phyloP scores from a whole-genome alignment of 2,888 invertebrate genomes.

The Vanessa cardui region DNA sequence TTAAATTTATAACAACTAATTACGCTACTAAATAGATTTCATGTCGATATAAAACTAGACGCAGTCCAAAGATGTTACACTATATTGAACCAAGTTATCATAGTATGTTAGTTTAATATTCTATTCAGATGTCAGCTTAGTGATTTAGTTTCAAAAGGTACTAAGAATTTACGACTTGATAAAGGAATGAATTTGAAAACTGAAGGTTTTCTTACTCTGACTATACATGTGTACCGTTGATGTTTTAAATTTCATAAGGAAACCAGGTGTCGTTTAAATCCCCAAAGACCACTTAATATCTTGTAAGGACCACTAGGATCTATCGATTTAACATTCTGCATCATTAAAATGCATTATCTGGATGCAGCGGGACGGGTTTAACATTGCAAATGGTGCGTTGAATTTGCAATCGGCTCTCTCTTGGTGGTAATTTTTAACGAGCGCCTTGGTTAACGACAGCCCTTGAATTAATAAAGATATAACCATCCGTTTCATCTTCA shows the following conservation, averaged over 20 bases:
- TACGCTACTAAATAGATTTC: too few relatives aligned
- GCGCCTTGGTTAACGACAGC: constrained; percentile 62
- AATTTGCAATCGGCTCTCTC: constrained; percentile 71
- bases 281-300: constrained; percentile 56
- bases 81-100: too few relatives aligned
- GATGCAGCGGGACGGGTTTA: constrained; percentile 69
- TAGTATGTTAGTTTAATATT: too few relatives aligned
- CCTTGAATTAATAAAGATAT: constrained; percentile 72
- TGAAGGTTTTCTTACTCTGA: too few relatives aligned
- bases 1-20: too few relatives aligned
- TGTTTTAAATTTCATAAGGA: constrained; percentile 52
- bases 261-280: constrained; percentile 65
- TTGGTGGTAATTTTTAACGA: constrained; percentile 80
- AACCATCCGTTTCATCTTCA: constrained; percentile 50
- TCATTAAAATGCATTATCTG: constrained; percentile 84
- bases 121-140: too few relatives aligned
- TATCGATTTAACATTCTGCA: constrained; percentile 72
- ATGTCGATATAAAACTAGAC: too few relatives aligned
- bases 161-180: too few relatives aligned
- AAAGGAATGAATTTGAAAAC: too few relatives aligned
- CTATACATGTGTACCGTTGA: constrained; percentile 37
- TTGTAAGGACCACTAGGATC: constrained; percentile 55
- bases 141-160: too few relatives aligned
- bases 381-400: constrained; percentile 77
- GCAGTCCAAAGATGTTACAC: too few relatives aligned